Evolutionary conservation across 2,113 vertebrate genomes (phyloP).

Genomic region (Pollimyrus isidori): DNA sequence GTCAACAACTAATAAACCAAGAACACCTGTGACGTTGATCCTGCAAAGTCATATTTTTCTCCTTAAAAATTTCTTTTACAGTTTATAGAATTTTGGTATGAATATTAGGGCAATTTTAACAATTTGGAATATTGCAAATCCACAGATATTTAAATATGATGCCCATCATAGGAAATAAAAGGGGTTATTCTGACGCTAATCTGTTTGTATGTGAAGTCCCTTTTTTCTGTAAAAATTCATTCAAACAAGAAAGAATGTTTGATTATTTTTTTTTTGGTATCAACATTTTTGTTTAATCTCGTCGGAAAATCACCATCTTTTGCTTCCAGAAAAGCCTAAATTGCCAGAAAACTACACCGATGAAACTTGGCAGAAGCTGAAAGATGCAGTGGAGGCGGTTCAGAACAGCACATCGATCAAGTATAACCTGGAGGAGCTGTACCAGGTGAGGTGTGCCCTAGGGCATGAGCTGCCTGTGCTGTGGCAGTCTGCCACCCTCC

Average conservation of each 20-base stretch:
- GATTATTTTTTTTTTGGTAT: neutral
- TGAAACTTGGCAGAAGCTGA: constrained; percentile 98
- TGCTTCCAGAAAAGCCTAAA: constrained; percentile 85
- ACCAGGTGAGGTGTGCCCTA: constrained; percentile 70
- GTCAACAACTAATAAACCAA: neutral
- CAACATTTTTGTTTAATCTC: neutral
- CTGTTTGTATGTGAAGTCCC: neutral
- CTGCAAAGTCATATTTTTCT: neutral
- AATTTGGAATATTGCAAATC: neutral
- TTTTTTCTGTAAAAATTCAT: neutral
- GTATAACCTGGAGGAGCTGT: constrained; percentile 97
- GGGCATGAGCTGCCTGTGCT: neutral
- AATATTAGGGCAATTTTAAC: neutral
- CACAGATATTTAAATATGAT: neutral
- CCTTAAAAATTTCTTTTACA: neutral
- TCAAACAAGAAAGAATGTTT: neutral
- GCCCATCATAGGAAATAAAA: neutral
- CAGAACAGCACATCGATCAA: constrained; percentile 99
- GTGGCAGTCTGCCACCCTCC: neutral
- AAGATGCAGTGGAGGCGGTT: constrained; percentile 96
- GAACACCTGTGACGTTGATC: neutral
- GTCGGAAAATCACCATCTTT: neutral
- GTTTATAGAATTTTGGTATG: neutral
- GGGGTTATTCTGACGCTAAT: neutral
- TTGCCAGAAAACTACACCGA: constrained; percentile 98